Evolutionary conservation across 2,797 vertebrate genomes (phyloP).

Genomic region (Lutjanus argentimaculatus): DNA sequence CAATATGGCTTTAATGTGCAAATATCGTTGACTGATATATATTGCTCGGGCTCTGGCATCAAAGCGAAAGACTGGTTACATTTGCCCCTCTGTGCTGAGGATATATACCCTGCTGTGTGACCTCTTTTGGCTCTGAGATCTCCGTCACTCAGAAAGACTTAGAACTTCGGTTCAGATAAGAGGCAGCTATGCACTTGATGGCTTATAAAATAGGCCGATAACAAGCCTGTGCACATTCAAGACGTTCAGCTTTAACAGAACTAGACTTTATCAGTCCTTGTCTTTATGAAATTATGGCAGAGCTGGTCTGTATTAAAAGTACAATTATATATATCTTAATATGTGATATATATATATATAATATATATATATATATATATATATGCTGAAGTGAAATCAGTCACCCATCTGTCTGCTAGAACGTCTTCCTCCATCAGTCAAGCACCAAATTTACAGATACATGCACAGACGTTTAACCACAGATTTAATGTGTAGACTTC

Average conservation of each 20-base stretch:
- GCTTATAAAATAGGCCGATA: conserved; percentile 58
- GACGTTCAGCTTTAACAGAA: conserved; percentile 43
- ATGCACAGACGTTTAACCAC: conserved; percentile 57
- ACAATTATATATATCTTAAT: conserved; percentile 59
- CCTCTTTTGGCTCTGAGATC: conserved; percentile 59
- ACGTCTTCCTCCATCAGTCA: conserved; percentile 65
- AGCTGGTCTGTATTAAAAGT: conserved; percentile 55
- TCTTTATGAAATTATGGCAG: conserved; percentile 50
- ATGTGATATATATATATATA: conserved; percentile 30
- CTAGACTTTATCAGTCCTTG: conserved; percentile 44
- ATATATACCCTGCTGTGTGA: conserved; percentile 51
- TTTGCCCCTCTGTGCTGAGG: conserved; percentile 42
- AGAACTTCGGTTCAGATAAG: conserved; percentile 52
- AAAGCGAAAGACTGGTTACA: conserved; percentile 33
- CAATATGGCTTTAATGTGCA: too few relatives aligned
- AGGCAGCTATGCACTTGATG: conserved; percentile 45
- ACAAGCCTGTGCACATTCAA: conserved; percentile 34
- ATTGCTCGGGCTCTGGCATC: too few relatives aligned
- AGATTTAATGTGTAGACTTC: conserved; percentile 72
- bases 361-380: conserved; percentile 7
- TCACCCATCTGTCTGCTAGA: conserved; percentile 67
- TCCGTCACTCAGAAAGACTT: conserved; percentile 51
- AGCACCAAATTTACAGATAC: conserved; percentile 46
- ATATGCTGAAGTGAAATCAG: conserved; percentile 56
- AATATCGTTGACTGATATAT: too few relatives aligned